Base-by-base conservation (phyloP, 1,140 invertebrate genomes). In the Thaumatotibia leucotreta region DNA sequence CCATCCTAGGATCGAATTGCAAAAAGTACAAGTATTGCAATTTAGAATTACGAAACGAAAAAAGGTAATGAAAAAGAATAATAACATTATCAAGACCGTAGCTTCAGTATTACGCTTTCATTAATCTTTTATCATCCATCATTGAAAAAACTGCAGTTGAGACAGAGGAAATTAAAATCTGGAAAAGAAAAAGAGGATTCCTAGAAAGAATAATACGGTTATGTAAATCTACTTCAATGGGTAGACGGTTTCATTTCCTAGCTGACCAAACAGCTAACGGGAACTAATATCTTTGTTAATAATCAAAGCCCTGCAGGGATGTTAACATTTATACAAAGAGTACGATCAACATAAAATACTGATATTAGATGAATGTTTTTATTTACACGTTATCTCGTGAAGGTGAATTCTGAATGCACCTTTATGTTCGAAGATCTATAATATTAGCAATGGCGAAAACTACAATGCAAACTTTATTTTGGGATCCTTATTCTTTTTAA, bases 121-220 rank as follows among this genome's bases (percentile, higher is more conserved):
- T 29, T 27, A 58, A 58, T 58, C 52, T 31, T 27, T 58, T 23
- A 24, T 54, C 10, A 24, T 54, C 24, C 50, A 24, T 54, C 23
- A 54, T 54, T 39, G 35, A 39, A 58, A 54, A 58, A 58, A 58
- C 52, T 29, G 50, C 50, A 54, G 50, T 58, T 29, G 24, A 27
- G 23, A 58, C 23, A n/a, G 52, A 58, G 52, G 23, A 58, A 58
- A 58, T 58, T 58, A 27, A 58, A 58, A 58, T 27, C 52, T 58
- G 39, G 1, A 17, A 20, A 20, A 45, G 39, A 45, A 45, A n/a
- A 20, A 20, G 17, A 45, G 39, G 17, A 20, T 45, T 45, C 17
- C 39, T 45, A 9, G 39, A n/a, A 45, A 20, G 14, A 45, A 45
- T 45, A 45, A 20, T 45, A 45, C 17, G 17, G 14, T 20, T 45